Base-by-base conservation (phyloP, 2,113 vertebrate genomes). In the Tupaia tana region DNA sequence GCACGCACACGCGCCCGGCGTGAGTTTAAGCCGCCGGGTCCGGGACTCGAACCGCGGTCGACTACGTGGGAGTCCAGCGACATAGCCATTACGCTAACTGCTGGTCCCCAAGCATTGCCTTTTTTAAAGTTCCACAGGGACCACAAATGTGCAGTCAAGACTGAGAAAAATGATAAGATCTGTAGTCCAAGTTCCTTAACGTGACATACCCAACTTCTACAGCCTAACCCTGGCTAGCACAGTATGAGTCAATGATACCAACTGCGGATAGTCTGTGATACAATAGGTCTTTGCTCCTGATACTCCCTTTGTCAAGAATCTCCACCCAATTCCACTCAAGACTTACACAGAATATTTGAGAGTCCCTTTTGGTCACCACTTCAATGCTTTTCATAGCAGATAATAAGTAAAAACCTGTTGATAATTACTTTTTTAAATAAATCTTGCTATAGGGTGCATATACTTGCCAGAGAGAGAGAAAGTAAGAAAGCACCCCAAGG, bases 371-470 rank as follows among this genome's bases (percentile, higher is more conserved):
- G 54, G 54, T 86, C 31, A 9, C 75, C 63, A 94, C 31, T 61
- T 88, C 52, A 91, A 74, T 89, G 54, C 71, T 77, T 31, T 81
- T 14, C 61, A 92, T 1, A 90, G 58, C 27, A 77, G 1, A 81
- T 59, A 24, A 20, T 83, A 80, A 92, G 84, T 84, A 89, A 80
- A 93, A 66, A 77, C 12, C 8, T 80, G 75, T 20, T 93, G n/a
- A 31, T 43, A 79, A 63, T 59, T 86, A 63, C 31, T 82, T 75
- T 82, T 52, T 18, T 0, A 22, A 22, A 43, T 43, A 43, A 43
- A 43, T 5, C 43, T 43, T 43, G 43, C 43, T 43, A 43, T 43
- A 43, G 43, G 43, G 43, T 43, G 43, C 43, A 43, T 43, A 43
- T 5, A 43, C 43, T 43, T 43, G 5, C 43, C 43, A 43, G 43